Evolutionary conservation across 2,888 invertebrate genomes (phyloP), one percentile per base, ranked within the genome.

Genomic region (Siphlonurus alternatus): DNA sequence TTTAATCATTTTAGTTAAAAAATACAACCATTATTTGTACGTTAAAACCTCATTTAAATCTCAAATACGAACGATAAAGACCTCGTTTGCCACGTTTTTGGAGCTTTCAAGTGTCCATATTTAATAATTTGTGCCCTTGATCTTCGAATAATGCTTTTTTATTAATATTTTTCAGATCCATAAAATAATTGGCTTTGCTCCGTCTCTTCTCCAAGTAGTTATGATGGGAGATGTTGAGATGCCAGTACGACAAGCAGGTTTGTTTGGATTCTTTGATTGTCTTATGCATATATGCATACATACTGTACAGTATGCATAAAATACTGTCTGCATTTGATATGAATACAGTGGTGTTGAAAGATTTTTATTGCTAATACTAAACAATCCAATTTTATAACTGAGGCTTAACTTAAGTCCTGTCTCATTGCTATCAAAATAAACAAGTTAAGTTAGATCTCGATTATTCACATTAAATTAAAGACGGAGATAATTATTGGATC

Each of bases 161-260:
- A n/a, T n/a, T n/a, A n/a, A n/a, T n/a, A n/a, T n/a, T n/a, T 73
- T 72, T 65, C 75, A 93, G 93, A 86, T 92, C 70, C 88, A 92
- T 75, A 92, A 93, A 82, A 95, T 97, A 67, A 94, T 96, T 74
- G 96, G 96, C 23, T 99, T 99, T 79, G 89, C 92, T 63, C 98
- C 97, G 62, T 85, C 89, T 61, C 80, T 99, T 66, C 80, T 99
- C 63, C 93, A 95, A 83, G 89, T 97, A 67, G 88, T 97, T 64
- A 93, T 96, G 92, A 84, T 87, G 76, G 84, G 85, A 71, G 92
- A 93, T 70, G 81, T 94, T 61, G 89, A 94, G 67, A 86, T 92
- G 82, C 91, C 95, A 67, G 88, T 96, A 0, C 80, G 97, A 68
- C 97, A 98, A 80, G 97, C 97, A 68, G 94, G 82, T 82, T 73